Percentiles rank a stretch among this genome's conserved stretches.
Conservation (phyloP, 2,888 invertebrate species). For the Orthosia incerta region DNA sequence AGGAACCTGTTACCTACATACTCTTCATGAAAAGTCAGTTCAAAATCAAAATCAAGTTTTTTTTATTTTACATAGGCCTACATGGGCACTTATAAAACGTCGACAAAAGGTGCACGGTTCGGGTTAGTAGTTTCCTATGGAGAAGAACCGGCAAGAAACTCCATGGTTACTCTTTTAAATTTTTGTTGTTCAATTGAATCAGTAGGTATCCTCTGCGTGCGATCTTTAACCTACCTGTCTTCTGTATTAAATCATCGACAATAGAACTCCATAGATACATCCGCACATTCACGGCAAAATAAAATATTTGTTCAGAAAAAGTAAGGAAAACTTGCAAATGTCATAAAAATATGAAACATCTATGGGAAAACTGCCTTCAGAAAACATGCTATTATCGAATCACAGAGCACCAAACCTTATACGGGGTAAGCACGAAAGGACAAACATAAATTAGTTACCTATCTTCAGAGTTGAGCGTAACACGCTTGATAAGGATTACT, state of each 20-base stretch:
- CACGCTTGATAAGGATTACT: slow-evolving; percentile 56
- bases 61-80: too few species aligned
- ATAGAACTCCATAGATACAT: not conserved
- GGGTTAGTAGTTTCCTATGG: too few species aligned
- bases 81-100: too few species aligned
- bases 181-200: too few species aligned
- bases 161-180: too few species aligned
- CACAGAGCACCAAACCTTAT: slow-evolving; percentile 1
- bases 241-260: not conserved
- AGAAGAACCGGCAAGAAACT: too few species aligned
- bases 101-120: too few species aligned
- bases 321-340: not conserved
- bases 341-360: not conserved
- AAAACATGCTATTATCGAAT: not conserved
- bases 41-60: too few species aligned
- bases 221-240: too few species aligned
- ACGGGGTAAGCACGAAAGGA: slow-evolving; percentile 20
- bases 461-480: slow-evolving; percentile 38
- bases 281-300: not conserved
- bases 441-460: slow-evolving; percentile 42
- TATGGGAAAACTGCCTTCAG: not conserved
- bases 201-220: too few species aligned
- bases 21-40: not conserved
- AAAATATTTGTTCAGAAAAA: not conserved
- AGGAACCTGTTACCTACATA: not conserved